phyloP scores from a whole-genome alignment of 1,140 invertebrate genomes.

The Lordiphosa collinella region DNA sequence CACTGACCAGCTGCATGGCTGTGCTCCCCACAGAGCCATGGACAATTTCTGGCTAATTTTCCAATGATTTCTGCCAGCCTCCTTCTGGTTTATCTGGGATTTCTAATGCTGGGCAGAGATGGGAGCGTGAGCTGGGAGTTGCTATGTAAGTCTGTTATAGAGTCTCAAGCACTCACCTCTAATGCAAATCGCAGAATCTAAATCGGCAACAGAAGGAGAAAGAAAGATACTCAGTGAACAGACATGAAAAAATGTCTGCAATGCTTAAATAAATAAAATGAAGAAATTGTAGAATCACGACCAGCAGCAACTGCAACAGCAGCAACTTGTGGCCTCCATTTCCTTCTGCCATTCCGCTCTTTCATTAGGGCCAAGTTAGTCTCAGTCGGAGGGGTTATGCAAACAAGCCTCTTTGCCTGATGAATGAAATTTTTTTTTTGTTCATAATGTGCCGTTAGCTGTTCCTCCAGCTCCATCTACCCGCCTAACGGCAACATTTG shows the following conservation, averaged over 20 bases:
- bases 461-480: no score
- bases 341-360: neutral
- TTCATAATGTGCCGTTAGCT: slow-evolving; percentile 37
- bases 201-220: slow-evolving; percentile 19
- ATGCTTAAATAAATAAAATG: slow-evolving; percentile 77
- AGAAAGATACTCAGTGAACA: slow-evolving; percentile 10
- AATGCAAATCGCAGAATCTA: slow-evolving; percentile 44
- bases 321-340: slow-evolving; percentile 15
- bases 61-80: slow-evolving; percentile 12
- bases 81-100: neutral
- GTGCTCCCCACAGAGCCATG: slow-evolving; percentile 50
- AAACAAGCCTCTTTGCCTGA: slow-evolving; percentile 53
- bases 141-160: neutral
- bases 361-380: slow-evolving; percentile 47
- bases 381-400: slow-evolving; percentile 48
- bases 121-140: neutral
- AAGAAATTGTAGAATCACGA: slow-evolving; percentile 76
- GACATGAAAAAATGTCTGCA: slow-evolving; percentile 66
- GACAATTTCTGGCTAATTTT: slow-evolving; percentile 70
- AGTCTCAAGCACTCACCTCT: slow-evolving; percentile 22
- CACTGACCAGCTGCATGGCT: slow-evolving; percentile 45
- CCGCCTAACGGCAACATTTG: slow-evolving; percentile 69
- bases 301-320: slow-evolving; percentile 29
- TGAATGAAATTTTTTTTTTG: slow-evolving; percentile 46
- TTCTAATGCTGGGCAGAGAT: neutral